These are phyloP conservation scores for Grallaria varia DNA, from an alignment of 2,113 vertebrate genomes.

Conservation along the genomic window DNA sequence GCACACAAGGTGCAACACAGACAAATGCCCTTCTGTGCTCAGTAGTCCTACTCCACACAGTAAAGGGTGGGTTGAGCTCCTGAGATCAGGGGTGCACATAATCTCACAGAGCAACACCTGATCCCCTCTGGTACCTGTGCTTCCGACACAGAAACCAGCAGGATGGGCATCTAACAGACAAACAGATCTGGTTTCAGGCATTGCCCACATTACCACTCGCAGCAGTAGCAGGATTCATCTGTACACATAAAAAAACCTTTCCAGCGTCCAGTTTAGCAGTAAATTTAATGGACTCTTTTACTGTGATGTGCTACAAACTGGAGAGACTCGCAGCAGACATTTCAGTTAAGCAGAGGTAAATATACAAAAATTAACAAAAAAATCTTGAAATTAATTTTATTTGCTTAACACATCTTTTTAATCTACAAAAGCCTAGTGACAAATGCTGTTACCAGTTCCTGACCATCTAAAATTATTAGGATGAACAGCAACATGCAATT, in stretches of 20 bases:
- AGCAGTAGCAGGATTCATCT: background rate
- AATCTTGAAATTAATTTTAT: background rate
- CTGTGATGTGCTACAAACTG: background rate
- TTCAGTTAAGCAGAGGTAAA: background rate
- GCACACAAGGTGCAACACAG: fast-evolving
- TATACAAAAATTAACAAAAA: background rate
- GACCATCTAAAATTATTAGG: background rate
- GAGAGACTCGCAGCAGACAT: background rate
- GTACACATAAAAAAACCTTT: background rate
- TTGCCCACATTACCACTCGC: background rate
- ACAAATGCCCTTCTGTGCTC: background rate
- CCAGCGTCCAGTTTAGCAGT: background rate
- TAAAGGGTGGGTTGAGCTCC: background rate
- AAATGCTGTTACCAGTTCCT: background rate
- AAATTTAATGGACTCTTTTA: background rate
- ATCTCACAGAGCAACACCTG: background rate
- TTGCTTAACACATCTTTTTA: background rate
- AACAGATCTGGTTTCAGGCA: background rate
- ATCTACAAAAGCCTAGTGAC: background rate
- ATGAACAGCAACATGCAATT: background rate
- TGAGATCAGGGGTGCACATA: background rate
- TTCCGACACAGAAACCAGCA: background rate
- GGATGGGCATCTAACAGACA: fast-evolving
- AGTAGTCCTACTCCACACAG: background rate
- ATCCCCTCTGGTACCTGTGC: background rate